These are phyloP conservation scores for Gambusia yucatana DNA, from an alignment of 2,797 vertebrate genomes.

Conservation along the genomic window DNA sequence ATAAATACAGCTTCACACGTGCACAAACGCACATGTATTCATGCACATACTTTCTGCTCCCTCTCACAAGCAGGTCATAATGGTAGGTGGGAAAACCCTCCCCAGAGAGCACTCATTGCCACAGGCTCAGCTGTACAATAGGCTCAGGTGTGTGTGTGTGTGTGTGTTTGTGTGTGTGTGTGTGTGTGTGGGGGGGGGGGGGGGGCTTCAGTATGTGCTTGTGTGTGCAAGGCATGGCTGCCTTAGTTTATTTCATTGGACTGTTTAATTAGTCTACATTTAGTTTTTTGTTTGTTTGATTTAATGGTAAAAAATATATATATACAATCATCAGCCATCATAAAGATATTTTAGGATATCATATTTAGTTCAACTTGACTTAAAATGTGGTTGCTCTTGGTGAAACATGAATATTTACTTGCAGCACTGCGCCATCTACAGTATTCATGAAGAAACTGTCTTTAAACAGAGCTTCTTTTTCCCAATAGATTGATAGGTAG, in stretches of 20 bases:
- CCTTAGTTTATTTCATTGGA: conserved; percentile 40
- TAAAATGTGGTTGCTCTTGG: conserved; percentile 49
- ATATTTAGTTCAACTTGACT: conserved; percentile 53
- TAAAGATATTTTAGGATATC: conserved; percentile 23
- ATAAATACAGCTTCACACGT: conserved; percentile 63
- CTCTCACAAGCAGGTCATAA: conserved; percentile 74
- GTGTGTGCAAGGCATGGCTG: conserved; percentile 39
- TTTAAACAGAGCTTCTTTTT: conserved; percentile 1
- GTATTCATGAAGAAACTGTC: conserved; percentile 52
- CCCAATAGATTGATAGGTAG: not conserved
- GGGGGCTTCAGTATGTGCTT: conserved; percentile 47
- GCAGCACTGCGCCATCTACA: conserved; percentile 71
- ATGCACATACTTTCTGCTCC: conserved; percentile 65
- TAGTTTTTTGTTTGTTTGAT: conserved; percentile 39
- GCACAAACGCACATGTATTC: conserved; percentile 66
- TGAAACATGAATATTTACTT: conserved; percentile 66
- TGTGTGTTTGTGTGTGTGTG: conserved; percentile 6
- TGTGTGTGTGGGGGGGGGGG: too few species aligned
- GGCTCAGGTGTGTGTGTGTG: conserved; percentile 76
- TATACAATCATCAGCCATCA: conserved; percentile 12
- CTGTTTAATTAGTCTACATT: conserved; percentile 31
- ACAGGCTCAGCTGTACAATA: conserved; percentile 79
- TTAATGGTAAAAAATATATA: conserved; percentile 13
- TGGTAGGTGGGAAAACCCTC: conserved; percentile 82
- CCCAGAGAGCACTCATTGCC: conserved; percentile 74